phyloP scores from a whole-genome alignment of 2,113 vertebrate species.

The Colaptes auratus region DNA sequence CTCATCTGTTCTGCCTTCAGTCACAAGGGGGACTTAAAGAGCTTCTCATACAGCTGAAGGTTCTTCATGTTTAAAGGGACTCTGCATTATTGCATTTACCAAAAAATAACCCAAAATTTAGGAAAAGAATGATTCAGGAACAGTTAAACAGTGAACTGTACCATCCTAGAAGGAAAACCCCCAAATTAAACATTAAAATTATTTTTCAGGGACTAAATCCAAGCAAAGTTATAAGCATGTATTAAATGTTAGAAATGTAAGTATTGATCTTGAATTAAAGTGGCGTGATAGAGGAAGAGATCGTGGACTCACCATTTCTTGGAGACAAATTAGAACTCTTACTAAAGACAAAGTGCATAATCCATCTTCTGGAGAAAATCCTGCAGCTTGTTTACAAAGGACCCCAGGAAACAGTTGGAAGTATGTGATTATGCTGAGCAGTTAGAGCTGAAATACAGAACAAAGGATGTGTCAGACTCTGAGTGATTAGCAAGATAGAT shows the following conservation, averaged over 20 bases:
- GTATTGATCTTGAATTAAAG: neutral
- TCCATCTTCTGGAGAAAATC: neutral
- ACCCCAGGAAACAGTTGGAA: neutral
- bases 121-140: neutral
- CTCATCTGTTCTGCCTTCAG: neutral
- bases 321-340: neutral
- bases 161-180: neutral
- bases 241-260: neutral
- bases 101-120: neutral
- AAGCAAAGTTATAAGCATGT: neutral
- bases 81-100: fast-evolving
- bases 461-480: neutral
- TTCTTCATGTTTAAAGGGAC: neutral
- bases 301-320: neutral
- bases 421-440: neutral
- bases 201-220: neutral
- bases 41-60: neutral
- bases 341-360: neutral
- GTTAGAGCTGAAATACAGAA: neutral
- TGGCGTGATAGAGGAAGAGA: neutral
- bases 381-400: neutral
- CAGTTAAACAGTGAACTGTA: neutral
- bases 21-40: neutral
- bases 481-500: neutral
- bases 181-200: neutral